phyloP scores from a whole-genome alignment of 2,113 vertebrate genomes.

The Choloepus hoffmanni region DNA sequence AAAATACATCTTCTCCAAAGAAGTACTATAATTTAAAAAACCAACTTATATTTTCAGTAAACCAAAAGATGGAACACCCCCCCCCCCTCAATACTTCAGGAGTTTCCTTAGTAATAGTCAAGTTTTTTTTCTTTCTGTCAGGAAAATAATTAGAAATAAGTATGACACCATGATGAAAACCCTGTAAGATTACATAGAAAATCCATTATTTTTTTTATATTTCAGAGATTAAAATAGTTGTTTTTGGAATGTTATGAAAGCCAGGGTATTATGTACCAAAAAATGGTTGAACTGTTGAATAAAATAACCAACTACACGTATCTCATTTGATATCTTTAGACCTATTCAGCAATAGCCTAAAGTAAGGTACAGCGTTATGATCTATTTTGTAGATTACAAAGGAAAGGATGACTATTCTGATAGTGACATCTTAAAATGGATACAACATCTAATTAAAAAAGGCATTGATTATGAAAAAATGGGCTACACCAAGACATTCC shows the following conservation, averaged over 20 bases:
- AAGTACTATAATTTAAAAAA: neutral
- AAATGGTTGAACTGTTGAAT: neutral
- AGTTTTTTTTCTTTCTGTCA: slow-evolving; percentile 22
- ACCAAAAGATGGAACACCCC: neutral
- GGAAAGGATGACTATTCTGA: neutral
- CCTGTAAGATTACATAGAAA: neutral
- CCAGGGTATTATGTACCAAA: neutral
- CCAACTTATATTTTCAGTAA: neutral
- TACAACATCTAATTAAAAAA: neutral
- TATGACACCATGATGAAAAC: neutral
- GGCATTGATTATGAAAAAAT: neutral
- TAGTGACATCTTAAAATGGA: neutral
- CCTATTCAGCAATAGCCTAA: neutral
- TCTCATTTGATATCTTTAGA: neutral
- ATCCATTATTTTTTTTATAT: neutral
- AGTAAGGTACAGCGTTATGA: neutral
- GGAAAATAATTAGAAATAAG: neutral
- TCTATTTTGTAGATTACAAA: neutral
- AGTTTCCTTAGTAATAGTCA: neutral
- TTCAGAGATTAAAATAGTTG: neutral
- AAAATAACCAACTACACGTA: neutral
- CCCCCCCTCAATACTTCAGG: neutral
- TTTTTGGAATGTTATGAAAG: neutral
- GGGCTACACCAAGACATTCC: neutral
- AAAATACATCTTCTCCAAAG: neutral